These are phyloP conservation scores for Microcaecilia unicolor DNA, from an alignment of 2,797 vertebrate species.

Conservation along the genomic window DNA sequence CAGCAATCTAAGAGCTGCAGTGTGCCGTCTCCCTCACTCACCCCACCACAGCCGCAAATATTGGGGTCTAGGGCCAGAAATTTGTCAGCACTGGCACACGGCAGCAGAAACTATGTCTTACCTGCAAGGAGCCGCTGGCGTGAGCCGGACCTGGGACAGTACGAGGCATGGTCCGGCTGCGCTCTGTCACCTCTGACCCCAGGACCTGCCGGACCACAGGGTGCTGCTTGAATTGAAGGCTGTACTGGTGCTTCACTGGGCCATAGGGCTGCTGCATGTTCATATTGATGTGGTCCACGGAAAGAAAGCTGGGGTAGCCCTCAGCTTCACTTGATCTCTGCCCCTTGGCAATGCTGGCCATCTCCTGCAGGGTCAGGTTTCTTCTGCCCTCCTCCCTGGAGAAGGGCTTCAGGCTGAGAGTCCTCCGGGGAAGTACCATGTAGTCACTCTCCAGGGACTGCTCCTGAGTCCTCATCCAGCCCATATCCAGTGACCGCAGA, in stretches of 20 bases:
- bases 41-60: no score
- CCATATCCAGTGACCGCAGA: constrained; percentile 63
- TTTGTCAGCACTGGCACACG: no score
- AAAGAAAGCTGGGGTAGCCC: constrained; percentile 78
- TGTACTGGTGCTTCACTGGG: constrained; percentile 85
- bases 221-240: constrained; percentile 86
- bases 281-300: constrained; percentile 77
- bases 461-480: constrained; percentile 74
- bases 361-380: constrained; percentile 69
- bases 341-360: constrained; percentile 60
- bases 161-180: constrained; percentile 93
- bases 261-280: constrained; percentile 89
- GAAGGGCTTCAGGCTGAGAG: constrained; percentile 83
- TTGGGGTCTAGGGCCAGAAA: no score
- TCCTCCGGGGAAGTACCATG: constrained; percentile 90
- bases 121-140: constrained; percentile 92
- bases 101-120: constrained; percentile 58
- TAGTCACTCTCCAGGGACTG: constrained; percentile 85
- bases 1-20: no score
- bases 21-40: no score
- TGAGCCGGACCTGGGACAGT: constrained; percentile 82
- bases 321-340: constrained; percentile 72
- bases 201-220: constrained; percentile 85
- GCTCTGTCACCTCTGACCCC: constrained; percentile 76
- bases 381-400: constrained; percentile 71